These are phyloP conservation scores for Scaptomyza cyrtandrae DNA, from an alignment of 2,888 invertebrate genomes.

Conservation along the genomic window DNA sequence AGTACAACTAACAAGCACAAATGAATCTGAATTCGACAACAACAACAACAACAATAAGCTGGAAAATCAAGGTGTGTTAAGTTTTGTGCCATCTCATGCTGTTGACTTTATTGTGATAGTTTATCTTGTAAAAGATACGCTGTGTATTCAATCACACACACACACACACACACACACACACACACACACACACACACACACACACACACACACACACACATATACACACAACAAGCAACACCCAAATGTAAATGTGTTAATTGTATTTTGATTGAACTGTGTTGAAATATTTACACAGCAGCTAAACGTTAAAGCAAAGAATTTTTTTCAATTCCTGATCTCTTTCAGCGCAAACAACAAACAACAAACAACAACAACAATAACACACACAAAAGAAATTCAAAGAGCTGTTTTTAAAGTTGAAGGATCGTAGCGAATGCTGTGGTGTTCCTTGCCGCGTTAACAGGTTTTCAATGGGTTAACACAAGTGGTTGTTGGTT, in stretches of 20 bases:
- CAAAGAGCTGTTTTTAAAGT: background rate
- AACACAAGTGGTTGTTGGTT: constrained; percentile 13
- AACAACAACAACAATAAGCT: constrained; percentile 23
- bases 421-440: constrained; percentile 24
- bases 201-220: constrained; percentile 16
- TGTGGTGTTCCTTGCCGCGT: constrained; percentile 4
- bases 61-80: constrained; percentile 51
- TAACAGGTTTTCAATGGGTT: constrained; percentile 48
- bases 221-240: constrained; percentile 4
- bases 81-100: constrained; percentile 49
- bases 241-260: constrained; percentile 64
- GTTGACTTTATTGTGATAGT: constrained; percentile 63
- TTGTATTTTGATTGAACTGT: constrained; percentile 75
- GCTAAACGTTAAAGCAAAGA: constrained; percentile 31
- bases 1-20: constrained; percentile 4
- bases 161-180: constrained; percentile 3
- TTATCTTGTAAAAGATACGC: constrained; percentile 48
- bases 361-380: background rate
- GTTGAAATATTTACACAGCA: constrained; percentile 67
- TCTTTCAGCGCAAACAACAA: constrained; percentile 3
- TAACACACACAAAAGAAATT: background rate
- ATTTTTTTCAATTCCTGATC: constrained; percentile 37
- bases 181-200: constrained; percentile 11
- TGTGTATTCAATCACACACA: constrained; percentile 10
- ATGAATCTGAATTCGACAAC: constrained; percentile 40